phyloP scores from a whole-genome alignment of 64 coral and sea anemone genomes.

The Pocillopora verrucosa region DNA sequence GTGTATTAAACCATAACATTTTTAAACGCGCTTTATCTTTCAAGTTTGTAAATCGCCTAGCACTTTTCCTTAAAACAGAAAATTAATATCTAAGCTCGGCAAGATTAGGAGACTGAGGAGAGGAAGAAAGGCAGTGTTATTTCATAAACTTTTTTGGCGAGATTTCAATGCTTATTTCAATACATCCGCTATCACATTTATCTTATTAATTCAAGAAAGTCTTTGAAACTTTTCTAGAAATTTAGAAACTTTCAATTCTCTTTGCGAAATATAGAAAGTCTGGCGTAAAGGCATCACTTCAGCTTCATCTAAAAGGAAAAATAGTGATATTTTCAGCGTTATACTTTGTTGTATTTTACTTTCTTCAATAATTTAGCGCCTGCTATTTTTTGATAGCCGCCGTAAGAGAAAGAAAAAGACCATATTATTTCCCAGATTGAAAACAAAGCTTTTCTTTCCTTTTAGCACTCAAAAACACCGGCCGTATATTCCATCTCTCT shows the following conservation, averaged over 20 bases:
- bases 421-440: not conserved
- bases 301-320: not conserved
- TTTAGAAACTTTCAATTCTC: not conserved
- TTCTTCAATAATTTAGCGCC: conserved; percentile 37
- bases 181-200: not conserved
- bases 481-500: not conserved
- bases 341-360: not conserved
- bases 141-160: not conserved
- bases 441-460: not conserved
- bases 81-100: not conserved
- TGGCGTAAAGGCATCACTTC: no score
- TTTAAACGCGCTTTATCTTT: conserved; percentile 22
- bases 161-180: not conserved
- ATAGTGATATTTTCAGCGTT: not conserved
- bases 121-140: not conserved
- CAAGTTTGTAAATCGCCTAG: conserved; percentile 1
- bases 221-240: not conserved
- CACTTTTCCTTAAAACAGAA: not conserved
- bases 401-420: not conserved
- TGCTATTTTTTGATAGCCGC: conserved; percentile 24
- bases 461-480: not conserved
- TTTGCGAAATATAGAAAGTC: no score
- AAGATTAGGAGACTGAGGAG: not conserved
- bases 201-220: not conserved
- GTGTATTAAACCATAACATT: conserved; percentile 2